Conservation (phyloP, 2,797 vertebrate genomes). For the Apogon hyalosoma region DNA sequence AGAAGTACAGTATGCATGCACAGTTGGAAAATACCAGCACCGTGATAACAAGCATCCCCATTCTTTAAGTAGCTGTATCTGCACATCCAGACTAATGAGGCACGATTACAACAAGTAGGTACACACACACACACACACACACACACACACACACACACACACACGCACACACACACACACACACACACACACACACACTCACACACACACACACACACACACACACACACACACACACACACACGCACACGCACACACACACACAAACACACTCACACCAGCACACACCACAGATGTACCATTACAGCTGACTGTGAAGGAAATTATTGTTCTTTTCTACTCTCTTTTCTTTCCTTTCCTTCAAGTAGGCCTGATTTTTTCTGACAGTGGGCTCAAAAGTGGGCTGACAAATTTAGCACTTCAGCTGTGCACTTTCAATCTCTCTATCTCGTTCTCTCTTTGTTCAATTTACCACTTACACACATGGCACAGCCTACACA, state of each 20-base stretch:
- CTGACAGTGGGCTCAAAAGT: constrained; percentile 60
- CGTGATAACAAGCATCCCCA: constrained; percentile 45
- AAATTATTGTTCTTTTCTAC: constrained; percentile 38
- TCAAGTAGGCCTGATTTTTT: constrained; percentile 48
- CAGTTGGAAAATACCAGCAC: constrained; percentile 41
- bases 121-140: constrained; percentile 5
- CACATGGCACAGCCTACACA: constrained; percentile 59
- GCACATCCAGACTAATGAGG: constrained; percentile 15
- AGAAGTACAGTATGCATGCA: constrained; percentile 44
- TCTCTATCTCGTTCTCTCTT: constrained; percentile 46
- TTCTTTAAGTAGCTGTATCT: constrained; percentile 39
- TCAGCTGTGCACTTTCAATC: constrained; percentile 54
- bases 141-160: constrained; percentile 1
- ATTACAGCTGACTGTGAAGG: constrained; percentile 12
- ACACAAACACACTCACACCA: not conserved
- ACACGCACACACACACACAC: constrained; percentile 3
- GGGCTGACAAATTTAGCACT: constrained; percentile 63
- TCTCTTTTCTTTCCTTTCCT: constrained; percentile 38
- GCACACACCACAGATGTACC: constrained; percentile 4
- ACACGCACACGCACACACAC: not conserved
- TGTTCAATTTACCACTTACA: constrained; percentile 60
- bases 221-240: constrained; percentile 2
- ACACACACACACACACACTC: constrained; percentile 2
- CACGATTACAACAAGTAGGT: constrained; percentile 10
- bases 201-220: constrained; percentile 5